phyloP scores from a whole-genome alignment of 2,113 vertebrate species.

The Dicerorhinus sumatrensis region DNA sequence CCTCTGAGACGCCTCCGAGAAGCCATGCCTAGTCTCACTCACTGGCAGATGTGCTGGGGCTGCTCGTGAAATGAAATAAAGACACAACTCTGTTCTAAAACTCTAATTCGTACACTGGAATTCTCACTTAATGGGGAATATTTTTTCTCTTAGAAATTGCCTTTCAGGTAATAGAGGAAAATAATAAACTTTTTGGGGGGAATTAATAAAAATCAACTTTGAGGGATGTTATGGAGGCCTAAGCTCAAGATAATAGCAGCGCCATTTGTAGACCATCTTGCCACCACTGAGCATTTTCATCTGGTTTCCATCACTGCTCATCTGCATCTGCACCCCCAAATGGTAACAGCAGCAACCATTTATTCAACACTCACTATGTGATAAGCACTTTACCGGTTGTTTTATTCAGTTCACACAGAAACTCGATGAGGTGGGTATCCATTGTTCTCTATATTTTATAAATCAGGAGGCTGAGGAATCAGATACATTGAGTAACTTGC shows the following conservation, averaged over 20 bases:
- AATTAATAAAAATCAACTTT: neutral
- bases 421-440: neutral
- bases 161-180: constrained; percentile 22
- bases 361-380: neutral
- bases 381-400: neutral
- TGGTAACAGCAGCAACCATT: neutral
- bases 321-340: neutral
- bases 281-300: no score
- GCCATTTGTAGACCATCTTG: neutral
- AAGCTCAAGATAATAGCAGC: rapidly evolving
- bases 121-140: neutral
- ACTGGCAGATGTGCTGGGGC: neutral
- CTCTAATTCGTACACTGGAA: neutral
- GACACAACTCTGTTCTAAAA: neutral
- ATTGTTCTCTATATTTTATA: neutral
- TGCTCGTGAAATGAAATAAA: neutral
- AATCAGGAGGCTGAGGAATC: neutral
- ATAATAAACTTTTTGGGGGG: neutral
- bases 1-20: neutral
- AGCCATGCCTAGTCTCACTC: no score
- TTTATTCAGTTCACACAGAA: neutral
- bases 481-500: neutral
- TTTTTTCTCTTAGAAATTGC: neutral
- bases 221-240: neutral
- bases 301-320: neutral